These are phyloP conservation scores for Hirudinaria manillensis DNA, from an alignment of 2,888 invertebrate species.

Conservation along the genomic window DNA sequence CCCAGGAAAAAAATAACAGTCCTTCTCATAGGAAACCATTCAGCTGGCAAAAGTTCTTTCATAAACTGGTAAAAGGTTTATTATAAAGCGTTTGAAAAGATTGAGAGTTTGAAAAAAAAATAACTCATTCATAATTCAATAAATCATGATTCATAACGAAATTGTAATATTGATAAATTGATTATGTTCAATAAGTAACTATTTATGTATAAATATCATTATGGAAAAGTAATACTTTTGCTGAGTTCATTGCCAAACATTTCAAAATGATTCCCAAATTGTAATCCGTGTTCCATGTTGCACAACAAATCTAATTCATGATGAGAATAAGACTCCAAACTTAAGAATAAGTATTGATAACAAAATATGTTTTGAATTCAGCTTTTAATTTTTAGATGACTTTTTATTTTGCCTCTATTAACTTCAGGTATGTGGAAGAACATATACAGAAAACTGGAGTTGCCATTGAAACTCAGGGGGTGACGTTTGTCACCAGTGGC, in stretches of 20 bases:
- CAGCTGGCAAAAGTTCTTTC: conserved; percentile 61
- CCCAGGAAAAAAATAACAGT: conserved; percentile 61
- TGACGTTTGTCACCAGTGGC: conserved; percentile 60
- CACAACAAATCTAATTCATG: no score
- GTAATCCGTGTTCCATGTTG: no score
- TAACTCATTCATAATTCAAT: no score
- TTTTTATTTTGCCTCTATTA: conserved; percentile 22
- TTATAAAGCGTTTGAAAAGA: background rate
- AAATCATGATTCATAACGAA: no score
- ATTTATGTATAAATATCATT: no score
- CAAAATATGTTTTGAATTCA: background rate
- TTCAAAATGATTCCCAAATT: no score
- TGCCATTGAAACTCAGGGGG: conserved; percentile 62
- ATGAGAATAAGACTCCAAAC: no score
- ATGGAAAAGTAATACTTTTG: no score
- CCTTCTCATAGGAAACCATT: conserved; percentile 60
- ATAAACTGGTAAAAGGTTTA: conserved; percentile 59
- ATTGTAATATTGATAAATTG: no score
- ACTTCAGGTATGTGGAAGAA: conserved; percentile 60
- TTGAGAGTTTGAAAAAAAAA: background rate
- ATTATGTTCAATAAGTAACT: no score
- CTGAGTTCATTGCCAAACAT: no score
- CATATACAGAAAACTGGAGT: conserved; percentile 61
- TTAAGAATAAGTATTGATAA: no score
- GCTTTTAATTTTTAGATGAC: background rate